Percentiles rank a stretch among this genome's conserved stretches.
Evolutionary conservation across 2,888 invertebrate genomes (phyloP).

Genomic region (Hypselothyrea guttata): DNA sequence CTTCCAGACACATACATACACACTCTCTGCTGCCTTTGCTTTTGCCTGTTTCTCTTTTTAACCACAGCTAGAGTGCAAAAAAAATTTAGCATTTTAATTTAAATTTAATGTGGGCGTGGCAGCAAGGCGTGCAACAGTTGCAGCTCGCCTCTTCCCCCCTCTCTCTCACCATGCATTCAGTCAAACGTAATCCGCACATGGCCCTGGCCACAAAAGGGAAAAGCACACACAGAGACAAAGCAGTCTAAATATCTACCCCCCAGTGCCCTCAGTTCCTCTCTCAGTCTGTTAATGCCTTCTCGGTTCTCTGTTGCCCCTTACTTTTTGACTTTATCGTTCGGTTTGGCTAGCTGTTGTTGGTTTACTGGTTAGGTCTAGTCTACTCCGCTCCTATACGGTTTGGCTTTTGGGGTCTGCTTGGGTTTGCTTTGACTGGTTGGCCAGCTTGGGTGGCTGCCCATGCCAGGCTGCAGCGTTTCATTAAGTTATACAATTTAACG

Average conservation of each 20-base stretch:
- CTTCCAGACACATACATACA: neutral
- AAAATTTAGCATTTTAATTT: constrained; percentile 79
- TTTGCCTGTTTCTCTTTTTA: constrained; percentile 1
- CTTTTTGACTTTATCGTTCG: constrained; percentile 73
- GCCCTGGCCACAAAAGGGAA: constrained; percentile 60
- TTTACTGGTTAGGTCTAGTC: constrained; percentile 73
- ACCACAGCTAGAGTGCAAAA: constrained; percentile 58
- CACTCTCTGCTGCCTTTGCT: neutral
- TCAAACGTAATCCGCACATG: constrained; percentile 81
- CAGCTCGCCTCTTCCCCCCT: constrained; percentile 9
- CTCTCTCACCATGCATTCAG: constrained; percentile 68
- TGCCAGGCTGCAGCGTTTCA: constrained; percentile 66
- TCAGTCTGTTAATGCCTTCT: constrained; percentile 1
- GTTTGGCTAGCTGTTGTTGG: constrained; percentile 60
- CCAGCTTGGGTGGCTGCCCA: constrained; percentile 15
- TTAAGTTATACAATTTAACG: constrained; percentile 80
- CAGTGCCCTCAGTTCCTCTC: constrained; percentile 10
- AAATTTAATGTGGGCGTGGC: constrained; percentile 75
- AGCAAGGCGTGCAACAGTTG: constrained; percentile 69
- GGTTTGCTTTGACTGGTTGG: constrained; percentile 67
- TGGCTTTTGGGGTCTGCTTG: constrained; percentile 22
- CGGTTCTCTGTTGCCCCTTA: constrained; percentile 31
- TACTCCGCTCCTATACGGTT: constrained; percentile 31
- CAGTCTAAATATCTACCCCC: constrained; percentile 48
- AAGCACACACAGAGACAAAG: constrained; percentile 60